Evolutionary conservation across 92 coral and sea anemone species (phyloP).

Genomic region (Zoanthus sociatus): DNA sequence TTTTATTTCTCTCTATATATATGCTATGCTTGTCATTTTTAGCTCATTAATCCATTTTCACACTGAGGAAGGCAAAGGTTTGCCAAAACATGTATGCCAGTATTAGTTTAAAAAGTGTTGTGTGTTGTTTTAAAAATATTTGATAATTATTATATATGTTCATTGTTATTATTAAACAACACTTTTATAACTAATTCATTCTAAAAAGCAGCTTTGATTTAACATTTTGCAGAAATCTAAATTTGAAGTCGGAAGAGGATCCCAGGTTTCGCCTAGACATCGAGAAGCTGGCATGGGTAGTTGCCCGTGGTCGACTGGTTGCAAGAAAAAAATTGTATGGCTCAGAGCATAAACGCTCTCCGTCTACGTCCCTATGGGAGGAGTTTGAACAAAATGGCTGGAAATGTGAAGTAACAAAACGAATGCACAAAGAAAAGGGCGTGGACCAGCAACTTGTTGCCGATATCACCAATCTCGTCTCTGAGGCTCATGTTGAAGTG

Average conservation of each 20-base stretch:
- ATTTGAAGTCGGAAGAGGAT: not conserved
- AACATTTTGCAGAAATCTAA: not conserved
- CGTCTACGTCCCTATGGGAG: not conserved
- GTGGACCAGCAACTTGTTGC: constrained; percentile 34
- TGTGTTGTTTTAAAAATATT: too few species aligned
- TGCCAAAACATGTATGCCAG: too few species aligned
- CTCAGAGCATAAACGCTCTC: not conserved
- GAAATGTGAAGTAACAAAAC: not conserved
- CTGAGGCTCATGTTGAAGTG: not conserved
- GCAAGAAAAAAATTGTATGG: constrained; percentile 23
- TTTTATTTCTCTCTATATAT: too few species aligned
- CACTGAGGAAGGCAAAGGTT: too few species aligned
- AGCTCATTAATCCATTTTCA: too few species aligned
- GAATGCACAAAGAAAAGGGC: constrained; percentile 8
- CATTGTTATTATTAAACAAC: too few species aligned
- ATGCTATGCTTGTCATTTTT: too few species aligned
- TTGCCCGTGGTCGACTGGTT: constrained; percentile 6
- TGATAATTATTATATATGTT: too few species aligned
- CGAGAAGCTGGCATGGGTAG: not conserved
- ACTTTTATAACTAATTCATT: too few species aligned
- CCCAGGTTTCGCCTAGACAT: constrained; percentile 21
- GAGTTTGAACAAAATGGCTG: not conserved
- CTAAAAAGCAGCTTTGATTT: too few species aligned
- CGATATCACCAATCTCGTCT: not conserved
- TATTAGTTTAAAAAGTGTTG: too few species aligned